Conservation (phyloP, 2,888 invertebrate species). For the Corythucha ciliata region DNA sequence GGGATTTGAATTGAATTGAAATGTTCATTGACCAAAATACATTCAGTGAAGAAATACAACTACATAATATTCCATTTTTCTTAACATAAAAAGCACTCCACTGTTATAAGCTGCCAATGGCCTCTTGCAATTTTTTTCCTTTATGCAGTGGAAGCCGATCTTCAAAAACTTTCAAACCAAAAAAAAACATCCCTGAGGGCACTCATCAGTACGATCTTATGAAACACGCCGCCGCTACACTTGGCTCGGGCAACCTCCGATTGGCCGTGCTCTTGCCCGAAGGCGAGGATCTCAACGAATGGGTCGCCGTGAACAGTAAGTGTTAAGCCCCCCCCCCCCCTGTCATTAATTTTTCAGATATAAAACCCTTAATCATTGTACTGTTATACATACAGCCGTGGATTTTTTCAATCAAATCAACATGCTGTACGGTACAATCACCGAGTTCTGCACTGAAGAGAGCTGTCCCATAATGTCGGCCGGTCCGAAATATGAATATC, state of each 20-base stretch:
- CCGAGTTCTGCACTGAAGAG: slow-evolving; percentile 98
- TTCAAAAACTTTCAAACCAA: slow-evolving; percentile 96
- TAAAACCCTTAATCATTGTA: neutral
- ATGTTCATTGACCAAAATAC: too few species aligned
- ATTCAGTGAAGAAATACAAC: too few species aligned
- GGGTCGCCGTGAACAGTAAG: slow-evolving; percentile 99
- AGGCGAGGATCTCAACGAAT: slow-evolving; percentile 98
- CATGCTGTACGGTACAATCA: slow-evolving; percentile 98
- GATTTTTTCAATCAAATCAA: slow-evolving; percentile 99
- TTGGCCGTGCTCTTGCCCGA: slow-evolving; percentile 94
- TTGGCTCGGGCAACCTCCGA: slow-evolving; percentile 93
- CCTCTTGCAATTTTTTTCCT: too few species aligned
- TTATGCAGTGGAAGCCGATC: slow-evolving; percentile 71
- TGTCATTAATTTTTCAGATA: neutral
- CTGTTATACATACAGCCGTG: slow-evolving; percentile 63
- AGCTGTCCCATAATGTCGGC: slow-evolving; percentile 98
- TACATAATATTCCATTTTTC: too few species aligned
- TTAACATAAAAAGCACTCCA: too few species aligned
- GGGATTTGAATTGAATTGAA: too few species aligned
- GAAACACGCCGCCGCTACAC: slow-evolving; percentile 97
- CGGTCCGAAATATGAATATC: slow-evolving; percentile 98
- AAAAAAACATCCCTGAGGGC: slow-evolving; percentile 97
- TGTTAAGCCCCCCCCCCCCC: slow-evolving; percentile 34
- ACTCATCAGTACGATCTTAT: slow-evolving; percentile 98
- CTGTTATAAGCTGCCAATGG: too few species aligned